Conservation (phyloP, 2,113 vertebrate species). For the Myiopsitta monachus region DNA sequence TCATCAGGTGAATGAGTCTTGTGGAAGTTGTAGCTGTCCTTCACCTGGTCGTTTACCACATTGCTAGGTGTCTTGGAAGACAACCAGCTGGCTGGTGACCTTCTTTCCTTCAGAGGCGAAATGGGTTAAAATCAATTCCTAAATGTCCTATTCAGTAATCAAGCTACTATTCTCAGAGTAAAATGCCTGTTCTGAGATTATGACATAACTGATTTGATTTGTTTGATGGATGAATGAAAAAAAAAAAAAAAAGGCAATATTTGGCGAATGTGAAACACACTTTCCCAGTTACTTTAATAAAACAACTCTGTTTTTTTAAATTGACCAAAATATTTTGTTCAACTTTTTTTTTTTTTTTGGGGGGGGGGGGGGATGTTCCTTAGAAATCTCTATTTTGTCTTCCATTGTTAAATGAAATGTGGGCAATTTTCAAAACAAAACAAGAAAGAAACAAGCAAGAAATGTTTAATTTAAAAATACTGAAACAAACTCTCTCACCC, state of each 20-base stretch:
- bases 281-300: not conserved
- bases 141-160: fast-evolving
- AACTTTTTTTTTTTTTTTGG: not conserved
- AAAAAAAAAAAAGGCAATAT: not conserved
- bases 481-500: not conserved
- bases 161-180: not conserved
- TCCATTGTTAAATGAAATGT: not conserved
- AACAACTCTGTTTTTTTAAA: not conserved
- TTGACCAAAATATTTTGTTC: not conserved
- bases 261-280: not conserved
- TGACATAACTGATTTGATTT: not conserved
- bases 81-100: not conserved
- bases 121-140: not conserved
- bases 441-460: not conserved
- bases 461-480: not conserved
- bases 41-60: not conserved
- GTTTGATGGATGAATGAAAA: not conserved
- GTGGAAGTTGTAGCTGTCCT: not conserved
- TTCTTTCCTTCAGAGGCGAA: not conserved
- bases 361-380: too few species aligned
- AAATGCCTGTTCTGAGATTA: not conserved
- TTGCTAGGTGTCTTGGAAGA: not conserved
- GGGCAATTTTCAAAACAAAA: not conserved
- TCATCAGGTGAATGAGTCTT: not conserved
- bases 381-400: not conserved